These are phyloP conservation scores for Psilanteris sp. DNA, from an alignment of 1,140 invertebrate species.

Conservation along the genomic window DNA sequence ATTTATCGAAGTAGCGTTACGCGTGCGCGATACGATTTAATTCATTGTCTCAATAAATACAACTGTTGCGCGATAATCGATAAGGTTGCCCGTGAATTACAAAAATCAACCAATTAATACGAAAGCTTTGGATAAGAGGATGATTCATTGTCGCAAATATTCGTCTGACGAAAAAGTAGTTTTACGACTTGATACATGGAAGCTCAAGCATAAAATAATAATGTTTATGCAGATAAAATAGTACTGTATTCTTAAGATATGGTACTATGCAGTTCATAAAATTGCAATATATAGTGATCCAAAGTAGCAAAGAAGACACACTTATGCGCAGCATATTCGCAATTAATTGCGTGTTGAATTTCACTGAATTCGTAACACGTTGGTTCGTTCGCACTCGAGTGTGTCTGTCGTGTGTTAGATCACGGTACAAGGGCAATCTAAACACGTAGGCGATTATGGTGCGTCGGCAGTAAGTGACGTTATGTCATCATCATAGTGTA, in stretches of 20 bases:
- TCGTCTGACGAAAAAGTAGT: too few species aligned
- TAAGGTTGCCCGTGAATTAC: too few species aligned
- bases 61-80: too few species aligned
- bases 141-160: too few species aligned
- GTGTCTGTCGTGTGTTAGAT: conserved; percentile 16
- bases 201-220: conserved; percentile 12
- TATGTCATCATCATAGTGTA: conserved; percentile 37
- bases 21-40: too few species aligned
- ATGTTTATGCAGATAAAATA: conserved; percentile 24
- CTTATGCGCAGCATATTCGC: conserved; percentile 1
- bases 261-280: conserved; percentile 41
- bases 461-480: conserved; percentile 27
- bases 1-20: too few species aligned
- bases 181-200: conserved; percentile 28
- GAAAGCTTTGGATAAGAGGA: too few species aligned
- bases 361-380: conserved; percentile 45
- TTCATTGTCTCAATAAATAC: too few species aligned
- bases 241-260: conserved; percentile 15
- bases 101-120: too few species aligned
- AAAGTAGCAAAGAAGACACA: conserved; percentile 29
- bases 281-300: conserved; percentile 34
- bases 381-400: conserved; percentile 16
- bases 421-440: conserved; percentile 30
- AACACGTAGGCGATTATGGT: conserved; percentile 41
- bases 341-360: conserved; percentile 57